phyloP scores from a whole-genome alignment of 2,888 invertebrate genomes.

The Lordiphosa fenestrarum region DNA sequence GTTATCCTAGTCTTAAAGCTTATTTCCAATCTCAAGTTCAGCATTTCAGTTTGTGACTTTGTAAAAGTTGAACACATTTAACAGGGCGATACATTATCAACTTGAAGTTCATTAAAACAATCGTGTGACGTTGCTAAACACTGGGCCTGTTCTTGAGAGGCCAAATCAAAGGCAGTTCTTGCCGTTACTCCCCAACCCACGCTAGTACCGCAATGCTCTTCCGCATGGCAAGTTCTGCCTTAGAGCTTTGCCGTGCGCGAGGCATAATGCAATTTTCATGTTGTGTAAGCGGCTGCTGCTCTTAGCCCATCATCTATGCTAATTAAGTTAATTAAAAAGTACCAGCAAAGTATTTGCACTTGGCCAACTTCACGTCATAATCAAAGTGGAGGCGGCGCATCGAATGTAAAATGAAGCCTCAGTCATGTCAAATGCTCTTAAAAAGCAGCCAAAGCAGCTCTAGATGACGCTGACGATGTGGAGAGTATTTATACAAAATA shows the following conservation, averaged over 20 bases:
- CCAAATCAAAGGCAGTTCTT: constrained; percentile 1
- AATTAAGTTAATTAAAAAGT: constrained; percentile 72
- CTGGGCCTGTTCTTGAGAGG: too few relatives aligned
- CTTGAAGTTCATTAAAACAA: too few relatives aligned
- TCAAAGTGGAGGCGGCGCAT: constrained; percentile 63
- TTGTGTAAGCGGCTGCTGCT: constrained; percentile 59
- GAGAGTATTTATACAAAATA: constrained; percentile 40
- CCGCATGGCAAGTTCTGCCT: constrained; percentile 9
- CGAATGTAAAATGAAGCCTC: constrained; percentile 56
- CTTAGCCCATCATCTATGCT: constrained; percentile 69
- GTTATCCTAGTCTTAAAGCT: too few relatives aligned
- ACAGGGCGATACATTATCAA: too few relatives aligned
- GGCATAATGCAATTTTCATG: constrained; percentile 68
- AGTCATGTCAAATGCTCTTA: constrained; percentile 72
- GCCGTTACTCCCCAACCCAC: neutral
- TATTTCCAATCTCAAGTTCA: too few relatives aligned
- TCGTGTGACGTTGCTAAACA: too few relatives aligned
- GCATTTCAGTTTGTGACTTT: too few relatives aligned
- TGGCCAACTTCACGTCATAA: constrained; percentile 72
- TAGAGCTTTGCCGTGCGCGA: constrained; percentile 14
- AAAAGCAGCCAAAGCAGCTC: constrained; percentile 37
- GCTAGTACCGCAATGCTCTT: neutral
- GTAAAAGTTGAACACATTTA: too few relatives aligned
- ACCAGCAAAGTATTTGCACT: constrained; percentile 72
- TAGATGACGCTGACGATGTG: constrained; percentile 28